Conservation (phyloP, 2,113 vertebrate species). For the Centrocercus urophasianus region DNA sequence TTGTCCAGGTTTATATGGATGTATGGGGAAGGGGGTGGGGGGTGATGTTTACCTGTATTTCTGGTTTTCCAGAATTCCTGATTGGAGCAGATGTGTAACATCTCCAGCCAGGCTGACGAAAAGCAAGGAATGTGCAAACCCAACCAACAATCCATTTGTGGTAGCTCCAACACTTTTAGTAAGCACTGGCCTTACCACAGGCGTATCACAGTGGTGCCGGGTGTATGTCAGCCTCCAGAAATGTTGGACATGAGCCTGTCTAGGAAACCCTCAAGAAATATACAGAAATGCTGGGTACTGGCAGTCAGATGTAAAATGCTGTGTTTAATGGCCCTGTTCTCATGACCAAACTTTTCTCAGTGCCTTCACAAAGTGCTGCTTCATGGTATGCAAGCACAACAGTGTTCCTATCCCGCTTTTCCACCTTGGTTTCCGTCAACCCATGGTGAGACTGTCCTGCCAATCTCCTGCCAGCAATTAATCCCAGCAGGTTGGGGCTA, state of each 20-base stretch:
- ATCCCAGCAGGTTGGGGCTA: not conserved
- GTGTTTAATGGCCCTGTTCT: not conserved
- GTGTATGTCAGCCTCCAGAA: not conserved
- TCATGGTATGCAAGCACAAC: not conserved
- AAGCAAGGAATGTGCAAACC: not conserved
- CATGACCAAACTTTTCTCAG: not conserved
- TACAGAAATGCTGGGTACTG: not conserved
- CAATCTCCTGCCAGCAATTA: not conserved
- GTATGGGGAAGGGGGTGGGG: not conserved
- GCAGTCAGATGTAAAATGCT: not conserved
- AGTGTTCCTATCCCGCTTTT: not conserved
- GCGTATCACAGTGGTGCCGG: rapidly evolving
- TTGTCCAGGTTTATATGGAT: not conserved
- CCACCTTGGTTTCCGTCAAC: not conserved
- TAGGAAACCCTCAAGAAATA: not conserved
- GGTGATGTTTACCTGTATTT: not conserved
- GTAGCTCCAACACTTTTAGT: not conserved
- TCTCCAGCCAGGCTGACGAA: not conserved
- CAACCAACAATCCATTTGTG: not conserved
- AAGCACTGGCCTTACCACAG: not conserved
- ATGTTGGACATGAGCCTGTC: not conserved
- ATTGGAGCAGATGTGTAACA: not conserved
- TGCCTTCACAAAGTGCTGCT: not conserved
- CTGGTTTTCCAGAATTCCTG: not conserved
- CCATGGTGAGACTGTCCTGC: not conserved